A percentile compares a stretch with the other conserved stretches of the same genome.
Evolutionary conservation across 1,140 invertebrate genomes (phyloP).

Genomic region (Drosophila parabipectinata): DNA sequence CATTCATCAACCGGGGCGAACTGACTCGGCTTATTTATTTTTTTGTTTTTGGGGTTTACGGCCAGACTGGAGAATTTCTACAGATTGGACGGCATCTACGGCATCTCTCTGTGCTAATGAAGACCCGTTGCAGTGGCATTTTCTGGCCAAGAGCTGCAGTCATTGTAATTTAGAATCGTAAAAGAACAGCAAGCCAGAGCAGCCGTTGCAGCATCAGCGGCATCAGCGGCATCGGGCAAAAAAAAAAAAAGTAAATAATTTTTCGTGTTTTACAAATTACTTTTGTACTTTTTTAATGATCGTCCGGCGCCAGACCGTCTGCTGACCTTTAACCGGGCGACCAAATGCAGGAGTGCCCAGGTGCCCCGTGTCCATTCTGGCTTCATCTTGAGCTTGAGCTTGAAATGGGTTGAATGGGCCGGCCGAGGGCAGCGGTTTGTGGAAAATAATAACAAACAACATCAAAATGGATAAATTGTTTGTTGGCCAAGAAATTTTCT

Average conservation of each 20-base stretch:
- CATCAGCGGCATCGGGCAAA: constrained; percentile 6
- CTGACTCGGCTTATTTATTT: constrained; percentile 60
- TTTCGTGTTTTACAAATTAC: constrained; percentile 79
- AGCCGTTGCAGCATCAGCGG: constrained; percentile 4
- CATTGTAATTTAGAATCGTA: constrained; percentile 73
- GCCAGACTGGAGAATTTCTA: constrained; percentile 33
- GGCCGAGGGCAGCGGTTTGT: constrained; percentile 24
- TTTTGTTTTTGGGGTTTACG: constrained; percentile 52
- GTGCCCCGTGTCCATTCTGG: not conserved
- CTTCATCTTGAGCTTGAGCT: constrained; percentile 3
- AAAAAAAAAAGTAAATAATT: constrained; percentile 58
- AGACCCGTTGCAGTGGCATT: constrained; percentile 50
- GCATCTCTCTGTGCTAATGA: constrained; percentile 60
- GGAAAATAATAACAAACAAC: constrained; percentile 40
- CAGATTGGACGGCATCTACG: constrained; percentile 1
- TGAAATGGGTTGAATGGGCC: constrained; percentile 38
- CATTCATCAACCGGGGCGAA: constrained; percentile 48
- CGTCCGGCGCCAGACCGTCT: constrained; percentile 68
- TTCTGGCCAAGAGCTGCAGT: constrained; percentile 22
- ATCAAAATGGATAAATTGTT: constrained; percentile 52
- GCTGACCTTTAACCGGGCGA: constrained; percentile 66
- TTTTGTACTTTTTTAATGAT: constrained; percentile 73
- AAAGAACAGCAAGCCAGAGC: constrained; percentile 51
- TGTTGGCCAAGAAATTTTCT: constrained; percentile 25
- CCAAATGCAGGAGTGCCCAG: constrained; percentile 37